phyloP scores from a whole-genome alignment of 1,140 invertebrate species.

The Nomia melanderi region DNA sequence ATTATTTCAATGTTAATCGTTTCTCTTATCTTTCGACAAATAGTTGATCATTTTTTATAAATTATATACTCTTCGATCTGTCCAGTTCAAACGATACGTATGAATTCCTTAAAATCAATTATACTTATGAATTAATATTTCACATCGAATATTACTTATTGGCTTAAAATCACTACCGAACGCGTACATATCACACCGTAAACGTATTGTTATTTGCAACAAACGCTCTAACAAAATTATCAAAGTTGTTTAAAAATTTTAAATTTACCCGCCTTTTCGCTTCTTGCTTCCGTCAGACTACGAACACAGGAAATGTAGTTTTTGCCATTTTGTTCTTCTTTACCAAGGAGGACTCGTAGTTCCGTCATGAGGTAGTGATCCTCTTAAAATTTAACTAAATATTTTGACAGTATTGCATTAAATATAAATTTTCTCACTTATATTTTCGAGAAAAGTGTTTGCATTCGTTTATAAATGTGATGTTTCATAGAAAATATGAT shows the following conservation, averaged over 20 bases:
- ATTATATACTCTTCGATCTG: no score
- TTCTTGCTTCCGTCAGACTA: conserved; percentile 5
- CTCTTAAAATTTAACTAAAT: conserved; percentile 33
- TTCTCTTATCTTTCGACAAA: no score
- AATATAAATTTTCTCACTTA: neutral
- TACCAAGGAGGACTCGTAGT: conserved; percentile 46
- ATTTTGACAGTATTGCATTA: neutral
- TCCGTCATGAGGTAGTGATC: conserved; percentile 69
- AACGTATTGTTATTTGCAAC: no score
- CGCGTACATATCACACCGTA: no score
- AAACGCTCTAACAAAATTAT: no score
- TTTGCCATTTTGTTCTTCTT: conserved; percentile 70
- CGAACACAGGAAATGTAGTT: conserved; percentile 53
- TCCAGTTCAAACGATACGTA: no score
- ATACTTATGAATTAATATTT: no score
- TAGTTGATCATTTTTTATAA: no score
- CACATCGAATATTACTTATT: no score
- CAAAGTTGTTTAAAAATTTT: neutral
- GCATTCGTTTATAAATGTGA: neutral
- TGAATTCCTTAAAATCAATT: no score
- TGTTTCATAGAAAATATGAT: neutral
- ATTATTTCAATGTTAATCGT: no score
- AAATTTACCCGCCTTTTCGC: neutral
- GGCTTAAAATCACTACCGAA: no score
- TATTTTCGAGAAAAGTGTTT: neutral